phyloP scores from a whole-genome alignment of 2,113 vertebrate species.

The Dasyprocta punctata region DNA sequence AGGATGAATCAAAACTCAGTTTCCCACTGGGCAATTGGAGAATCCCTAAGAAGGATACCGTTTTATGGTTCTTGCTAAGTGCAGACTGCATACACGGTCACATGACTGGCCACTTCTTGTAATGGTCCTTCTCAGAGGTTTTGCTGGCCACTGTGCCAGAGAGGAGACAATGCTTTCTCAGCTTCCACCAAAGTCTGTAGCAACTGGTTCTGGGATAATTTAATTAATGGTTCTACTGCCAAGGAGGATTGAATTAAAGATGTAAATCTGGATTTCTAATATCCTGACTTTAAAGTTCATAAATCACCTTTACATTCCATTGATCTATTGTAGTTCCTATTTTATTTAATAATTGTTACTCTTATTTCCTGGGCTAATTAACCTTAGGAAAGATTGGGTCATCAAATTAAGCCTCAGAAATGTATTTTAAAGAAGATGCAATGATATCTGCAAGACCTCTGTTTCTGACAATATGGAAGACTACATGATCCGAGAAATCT shows the following conservation, averaged over 20 bases:
- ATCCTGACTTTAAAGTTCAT: conserved; percentile 43
- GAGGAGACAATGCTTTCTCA: conserved; percentile 27
- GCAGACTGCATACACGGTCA: background rate
- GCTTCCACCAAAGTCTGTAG: conserved; percentile 37
- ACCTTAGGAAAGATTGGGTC: conserved; percentile 59
- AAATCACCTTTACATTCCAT: conserved; percentile 64
- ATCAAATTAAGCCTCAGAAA: conserved; percentile 61
- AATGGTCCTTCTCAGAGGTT: background rate
- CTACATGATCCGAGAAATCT: background rate
- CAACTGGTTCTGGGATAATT: conserved; percentile 43
- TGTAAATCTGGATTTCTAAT: conserved; percentile 54
- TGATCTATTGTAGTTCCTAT: conserved; percentile 51
- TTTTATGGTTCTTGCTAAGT: conserved; percentile 41
- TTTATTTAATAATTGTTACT: conserved; percentile 65
- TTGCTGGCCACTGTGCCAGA: background rate
- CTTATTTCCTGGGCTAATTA: conserved; percentile 58
- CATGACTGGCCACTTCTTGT: background rate
- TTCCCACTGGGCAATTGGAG: conserved; percentile 23
- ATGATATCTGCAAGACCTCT: background rate
- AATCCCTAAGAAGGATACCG: conserved; percentile 36
- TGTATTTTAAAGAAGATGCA: background rate
- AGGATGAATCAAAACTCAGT: conserved; percentile 49
- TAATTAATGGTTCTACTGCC: conserved; percentile 42
- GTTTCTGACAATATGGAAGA: background rate
- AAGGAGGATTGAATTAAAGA: conserved; percentile 59